Conservation (phyloP, 1,140 invertebrate species). For the Tyrophagus putrescentiae region DNA sequence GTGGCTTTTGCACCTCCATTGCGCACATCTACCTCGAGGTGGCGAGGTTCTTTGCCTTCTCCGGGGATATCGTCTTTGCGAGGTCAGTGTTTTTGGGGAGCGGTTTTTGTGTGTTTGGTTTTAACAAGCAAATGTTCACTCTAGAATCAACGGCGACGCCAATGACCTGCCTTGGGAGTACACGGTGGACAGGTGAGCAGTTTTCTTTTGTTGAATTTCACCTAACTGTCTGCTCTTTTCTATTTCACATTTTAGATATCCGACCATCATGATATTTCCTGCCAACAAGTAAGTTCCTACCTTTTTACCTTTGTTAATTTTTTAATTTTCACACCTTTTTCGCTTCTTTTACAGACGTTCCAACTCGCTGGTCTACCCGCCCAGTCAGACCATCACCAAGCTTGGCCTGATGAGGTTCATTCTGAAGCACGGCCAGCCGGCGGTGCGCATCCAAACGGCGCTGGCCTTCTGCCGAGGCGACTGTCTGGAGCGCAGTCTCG, state of each 20-base stretch:
- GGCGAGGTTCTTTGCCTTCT: slow-evolving; percentile 44
- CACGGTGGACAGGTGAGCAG: slow-evolving; percentile 41
- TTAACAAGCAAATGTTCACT: no score
- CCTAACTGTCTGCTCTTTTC: background rate
- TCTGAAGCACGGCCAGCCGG: slow-evolving; percentile 39
- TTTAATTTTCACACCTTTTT: slow-evolving; percentile 8
- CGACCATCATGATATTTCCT: slow-evolving; percentile 56
- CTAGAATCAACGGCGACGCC: slow-evolving; percentile 52
- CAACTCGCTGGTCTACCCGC: slow-evolving; percentile 54
- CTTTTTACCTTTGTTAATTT: slow-evolving; percentile 2
- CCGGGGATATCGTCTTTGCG: slow-evolving; percentile 44
- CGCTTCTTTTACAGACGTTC: slow-evolving; percentile 44
- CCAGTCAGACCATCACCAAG: slow-evolving; percentile 43
- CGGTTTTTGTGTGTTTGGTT: slow-evolving; percentile 12
- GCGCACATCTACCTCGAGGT: slow-evolving; percentile 47
- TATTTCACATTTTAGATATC: slow-evolving; percentile 38
- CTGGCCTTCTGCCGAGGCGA: background rate
- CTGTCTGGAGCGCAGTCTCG: background rate
- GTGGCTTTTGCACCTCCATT: slow-evolving; percentile 52
- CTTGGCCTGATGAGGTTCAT: slow-evolving; percentile 55
- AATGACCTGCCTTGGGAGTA: slow-evolving; percentile 69
- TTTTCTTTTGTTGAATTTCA: background rate
- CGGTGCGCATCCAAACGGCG: background rate
- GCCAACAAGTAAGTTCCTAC: slow-evolving; percentile 39
- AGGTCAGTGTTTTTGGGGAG: slow-evolving; percentile 32